phyloP scores from a whole-genome alignment of 2,888 invertebrate species.

The Amorpha juglandis region DNA sequence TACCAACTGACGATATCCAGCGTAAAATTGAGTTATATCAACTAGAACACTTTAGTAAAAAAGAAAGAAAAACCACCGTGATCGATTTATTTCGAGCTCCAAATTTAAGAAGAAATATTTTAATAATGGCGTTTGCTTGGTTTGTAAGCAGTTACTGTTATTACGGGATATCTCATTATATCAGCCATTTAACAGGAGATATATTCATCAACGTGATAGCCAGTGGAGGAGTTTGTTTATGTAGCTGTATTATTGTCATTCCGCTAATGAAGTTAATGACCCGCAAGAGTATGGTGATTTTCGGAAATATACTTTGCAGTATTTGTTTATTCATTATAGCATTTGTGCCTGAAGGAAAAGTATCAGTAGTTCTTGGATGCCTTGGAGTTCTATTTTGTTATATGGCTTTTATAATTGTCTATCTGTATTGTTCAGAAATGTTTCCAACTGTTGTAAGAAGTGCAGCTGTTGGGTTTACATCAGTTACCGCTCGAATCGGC shows the following conservation, averaged over 20 bases:
- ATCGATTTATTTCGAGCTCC: conserved; percentile 87
- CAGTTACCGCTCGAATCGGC: conserved; percentile 93
- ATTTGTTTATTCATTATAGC: conserved; percentile 85
- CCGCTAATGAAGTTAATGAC: conserved; percentile 86
- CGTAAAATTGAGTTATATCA: conserved; percentile 64
- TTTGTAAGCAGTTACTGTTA: conserved; percentile 88
- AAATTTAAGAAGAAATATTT: conserved; percentile 87
- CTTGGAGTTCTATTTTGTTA: conserved; percentile 91
- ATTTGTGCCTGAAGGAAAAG: conserved; percentile 72
- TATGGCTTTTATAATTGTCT: conserved; percentile 90
- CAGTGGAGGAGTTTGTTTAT: conserved; percentile 86
- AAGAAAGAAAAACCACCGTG: conserved; percentile 69
- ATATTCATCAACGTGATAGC: conserved; percentile 91
- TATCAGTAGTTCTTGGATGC: conserved; percentile 86
- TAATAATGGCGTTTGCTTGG: conserved; percentile 90
- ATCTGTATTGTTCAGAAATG: conserved; percentile 92
- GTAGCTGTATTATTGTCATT: conserved; percentile 84
- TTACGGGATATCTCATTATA: conserved; percentile 92
- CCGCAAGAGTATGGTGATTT: conserved; percentile 85
- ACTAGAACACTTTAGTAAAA: conserved; percentile 47
- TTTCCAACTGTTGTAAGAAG: conserved; percentile 95
- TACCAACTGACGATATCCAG: conserved; percentile 71
- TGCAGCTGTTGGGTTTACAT: conserved; percentile 92
- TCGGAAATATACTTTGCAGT: conserved; percentile 84
- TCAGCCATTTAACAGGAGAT: conserved; percentile 89